Conservation (phyloP, 2,888 invertebrate species). For the Lamellibrachia satsuma region DNA sequence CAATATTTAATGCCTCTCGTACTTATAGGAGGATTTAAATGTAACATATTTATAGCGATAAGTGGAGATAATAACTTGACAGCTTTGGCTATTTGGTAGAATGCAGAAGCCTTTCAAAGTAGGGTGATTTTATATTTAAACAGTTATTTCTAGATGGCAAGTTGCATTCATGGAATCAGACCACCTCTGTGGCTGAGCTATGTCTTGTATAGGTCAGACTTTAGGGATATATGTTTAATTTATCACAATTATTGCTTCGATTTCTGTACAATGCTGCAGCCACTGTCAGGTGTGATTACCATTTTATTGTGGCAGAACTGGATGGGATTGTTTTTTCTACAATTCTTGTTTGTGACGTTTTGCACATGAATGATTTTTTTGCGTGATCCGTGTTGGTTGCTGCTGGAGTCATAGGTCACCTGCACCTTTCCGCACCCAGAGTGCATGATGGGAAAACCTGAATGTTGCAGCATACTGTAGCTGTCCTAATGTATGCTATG, state of each 20-base stretch:
- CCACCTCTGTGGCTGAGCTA: not conserved
- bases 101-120: not conserved
- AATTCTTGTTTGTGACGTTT: not conserved
- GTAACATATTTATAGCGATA: not conserved
- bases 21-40: not conserved
- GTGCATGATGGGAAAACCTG: not conserved
- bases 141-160: not conserved
- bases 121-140: not conserved
- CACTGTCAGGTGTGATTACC: not conserved
- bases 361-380: not conserved
- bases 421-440: conserved; percentile 1
- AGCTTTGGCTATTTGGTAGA: not conserved
- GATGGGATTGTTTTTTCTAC: not conserved
- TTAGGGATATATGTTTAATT: not conserved
- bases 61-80: not conserved
- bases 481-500: not conserved
- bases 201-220: not conserved
- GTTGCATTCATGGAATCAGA: not conserved
- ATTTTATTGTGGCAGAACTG: not conserved
- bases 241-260: not conserved
- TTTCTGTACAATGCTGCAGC: not conserved
- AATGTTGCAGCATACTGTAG: not conserved
- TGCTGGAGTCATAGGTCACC: not conserved
- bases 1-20: not conserved
- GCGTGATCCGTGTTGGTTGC: not conserved